Base-by-base conservation (phyloP, 2,888 invertebrate genomes). In the Conus canariensis region DNA sequence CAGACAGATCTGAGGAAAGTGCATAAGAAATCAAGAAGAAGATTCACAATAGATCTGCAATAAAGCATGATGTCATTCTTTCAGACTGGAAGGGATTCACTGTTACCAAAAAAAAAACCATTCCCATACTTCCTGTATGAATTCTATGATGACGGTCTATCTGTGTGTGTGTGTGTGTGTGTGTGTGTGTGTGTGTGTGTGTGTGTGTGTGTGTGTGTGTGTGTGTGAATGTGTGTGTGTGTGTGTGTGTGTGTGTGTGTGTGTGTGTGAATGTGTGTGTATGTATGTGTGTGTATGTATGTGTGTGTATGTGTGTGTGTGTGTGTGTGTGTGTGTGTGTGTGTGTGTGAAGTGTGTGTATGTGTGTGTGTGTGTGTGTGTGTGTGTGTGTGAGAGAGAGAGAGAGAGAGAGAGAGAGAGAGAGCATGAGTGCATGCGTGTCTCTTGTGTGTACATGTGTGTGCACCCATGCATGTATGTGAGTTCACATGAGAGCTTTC, bases 201-300 rank as follows among this genome's bases (percentile, higher is more conserved):
- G 64, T 6, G 64, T 6, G 7, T 64, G 64, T 64, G 64, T 64
- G 64, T 64, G 64, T 64, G 64, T 64, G 64, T 64, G 64, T 64
- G 64, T 64, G 64, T 64, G 64, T 19, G 82, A 10, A 4, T 82
- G 22, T 82, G 56, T 45, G 82, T 77, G 77, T 77, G 77, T 77
- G 77, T 70, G 70, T 70, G 70, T 70, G 77, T 77, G 77, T 77
- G 77, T 77, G 77, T 77, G 77, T 77, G 77, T 77, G 70, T 70
- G 77, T 77, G 77, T 77, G 77, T 77, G 77, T 77, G 77, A 25
- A 25, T 77, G 77, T 77, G 70, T 70, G 70, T 70, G 70, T 70
- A 7, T 70, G 70, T 70, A 19, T 70, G 70, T 70, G 70, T 70
- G 70, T 70, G 77, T 77, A 25, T 77, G 77, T 77, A 25, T 77